phyloP scores from a whole-genome alignment of 2,113 vertebrate genomes.

The Osmerus mordax region DNA sequence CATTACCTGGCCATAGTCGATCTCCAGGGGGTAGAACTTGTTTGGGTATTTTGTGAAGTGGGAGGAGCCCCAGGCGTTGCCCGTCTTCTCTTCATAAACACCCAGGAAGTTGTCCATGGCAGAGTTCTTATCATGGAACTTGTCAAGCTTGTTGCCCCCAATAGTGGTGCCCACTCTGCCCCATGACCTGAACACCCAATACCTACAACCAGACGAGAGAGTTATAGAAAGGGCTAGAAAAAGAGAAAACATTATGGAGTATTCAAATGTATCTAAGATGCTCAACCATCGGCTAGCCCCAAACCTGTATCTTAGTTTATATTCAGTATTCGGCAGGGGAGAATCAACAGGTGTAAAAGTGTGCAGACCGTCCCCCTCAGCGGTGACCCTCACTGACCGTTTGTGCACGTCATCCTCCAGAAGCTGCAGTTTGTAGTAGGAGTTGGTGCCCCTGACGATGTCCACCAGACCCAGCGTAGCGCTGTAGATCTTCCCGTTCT shows the following conservation, averaged over 20 bases:
- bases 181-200: slow-evolving; percentile 99
- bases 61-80: slow-evolving; percentile 86
- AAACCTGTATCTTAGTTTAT: too few species aligned
- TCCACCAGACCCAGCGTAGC: slow-evolving; percentile 94
- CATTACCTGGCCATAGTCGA: slow-evolving; percentile 96
- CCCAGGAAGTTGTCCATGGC: slow-evolving; percentile 88
- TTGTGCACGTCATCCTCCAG: slow-evolving; percentile 91
- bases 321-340: too few species aligned
- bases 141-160: slow-evolving; percentile 93
- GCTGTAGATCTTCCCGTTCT: slow-evolving; percentile 91
- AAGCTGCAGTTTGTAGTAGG: slow-evolving; percentile 96
- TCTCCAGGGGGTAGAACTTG: slow-evolving; percentile 97
- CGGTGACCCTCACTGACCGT: slow-evolving; percentile 67
- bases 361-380: too few species aligned
- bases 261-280: background rate
- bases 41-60: slow-evolving; percentile 96
- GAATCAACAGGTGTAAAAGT: too few species aligned
- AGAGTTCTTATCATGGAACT: slow-evolving; percentile 88
- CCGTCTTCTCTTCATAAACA: slow-evolving; percentile 95
- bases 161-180: slow-evolving; percentile 95
- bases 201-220: slow-evolving; percentile 66
- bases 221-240: background rate
- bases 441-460: slow-evolving; percentile 93
- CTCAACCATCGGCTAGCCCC: too few species aligned
- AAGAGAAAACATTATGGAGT: background rate